phyloP scores from a whole-genome alignment of 2,113 vertebrate genomes.

The Merops nubicus region DNA sequence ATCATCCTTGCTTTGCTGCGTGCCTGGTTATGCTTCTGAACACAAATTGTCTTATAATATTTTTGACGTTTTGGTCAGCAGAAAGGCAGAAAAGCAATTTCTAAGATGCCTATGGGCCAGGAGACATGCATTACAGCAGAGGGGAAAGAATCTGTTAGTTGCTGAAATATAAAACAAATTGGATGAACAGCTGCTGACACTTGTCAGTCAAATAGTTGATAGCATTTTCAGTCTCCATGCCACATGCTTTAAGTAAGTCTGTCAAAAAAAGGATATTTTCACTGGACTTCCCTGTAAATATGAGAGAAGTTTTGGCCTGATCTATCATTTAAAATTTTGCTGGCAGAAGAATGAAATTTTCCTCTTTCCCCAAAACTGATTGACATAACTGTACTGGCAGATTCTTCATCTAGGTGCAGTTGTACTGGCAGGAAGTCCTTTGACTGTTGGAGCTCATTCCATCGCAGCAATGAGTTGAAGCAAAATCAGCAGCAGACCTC shows the following conservation, averaged over 20 bases:
- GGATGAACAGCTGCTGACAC: conserved; percentile 75
- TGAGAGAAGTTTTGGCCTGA: conserved; percentile 69
- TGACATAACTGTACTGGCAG: conserved; percentile 62
- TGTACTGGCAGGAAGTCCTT: conserved; percentile 55
- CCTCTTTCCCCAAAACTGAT: conserved; percentile 35
- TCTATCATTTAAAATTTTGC: conserved; percentile 62
- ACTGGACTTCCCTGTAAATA: conserved; percentile 68
- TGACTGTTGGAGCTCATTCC: conserved; percentile 8
- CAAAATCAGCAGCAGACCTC: conserved; percentile 11
- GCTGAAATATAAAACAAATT: conserved; percentile 74
- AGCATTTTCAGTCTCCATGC: conserved; percentile 73
- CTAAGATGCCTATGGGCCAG: conserved; percentile 57
- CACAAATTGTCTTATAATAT: conserved; percentile 53
- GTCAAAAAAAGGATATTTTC: conserved; percentile 68
- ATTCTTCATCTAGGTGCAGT: conserved; percentile 51
- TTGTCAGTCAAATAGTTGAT: conserved; percentile 75
- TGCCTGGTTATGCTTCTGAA: conserved; percentile 52
- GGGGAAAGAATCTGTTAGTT: conserved; percentile 65
- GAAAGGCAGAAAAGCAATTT: conserved; percentile 56
- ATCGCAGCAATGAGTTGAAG: background rate
- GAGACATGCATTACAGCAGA: conserved; percentile 59
- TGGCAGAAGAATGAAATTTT: conserved; percentile 57
- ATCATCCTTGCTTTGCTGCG: conserved; percentile 30
- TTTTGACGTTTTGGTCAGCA: conserved; percentile 53
- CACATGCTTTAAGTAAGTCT: conserved; percentile 70